phyloP scores from a whole-genome alignment of 2,888 invertebrate genomes.

The Metalampra italica region DNA sequence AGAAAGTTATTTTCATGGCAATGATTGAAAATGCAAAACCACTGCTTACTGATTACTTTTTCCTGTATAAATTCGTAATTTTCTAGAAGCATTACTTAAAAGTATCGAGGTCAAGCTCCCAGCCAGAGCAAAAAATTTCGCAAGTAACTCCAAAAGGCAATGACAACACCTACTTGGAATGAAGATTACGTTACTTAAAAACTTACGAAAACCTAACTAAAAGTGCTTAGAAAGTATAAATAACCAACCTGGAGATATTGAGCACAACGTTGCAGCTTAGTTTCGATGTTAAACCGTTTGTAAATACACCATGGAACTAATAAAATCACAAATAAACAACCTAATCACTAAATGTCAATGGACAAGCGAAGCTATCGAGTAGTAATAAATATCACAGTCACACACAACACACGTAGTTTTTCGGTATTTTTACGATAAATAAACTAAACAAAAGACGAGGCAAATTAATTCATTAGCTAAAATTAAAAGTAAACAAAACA shows the following conservation, averaged over 20 bases:
- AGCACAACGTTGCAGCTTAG: not conserved
- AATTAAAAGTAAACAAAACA: slow-evolving; percentile 33
- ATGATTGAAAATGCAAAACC: not conserved
- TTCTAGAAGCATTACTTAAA: not conserved
- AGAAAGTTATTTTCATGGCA: too few species aligned
- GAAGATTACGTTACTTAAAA: slow-evolving; percentile 7
- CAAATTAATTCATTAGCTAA: slow-evolving; percentile 1
- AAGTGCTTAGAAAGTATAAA: not conserved
- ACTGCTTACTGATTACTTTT: not conserved
- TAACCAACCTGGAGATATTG: not conserved
- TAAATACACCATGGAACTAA: slow-evolving; percentile 10
- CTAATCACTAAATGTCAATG: slow-evolving; percentile 15
- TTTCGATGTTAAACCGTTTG: not conserved
- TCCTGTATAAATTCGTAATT: not conserved
- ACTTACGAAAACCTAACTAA: slow-evolving; percentile 11
- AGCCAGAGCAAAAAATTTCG: slow-evolving; percentile 39
- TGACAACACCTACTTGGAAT: slow-evolving; percentile 21
- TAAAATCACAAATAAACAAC: slow-evolving; percentile 33
- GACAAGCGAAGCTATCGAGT: slow-evolving; percentile 6
- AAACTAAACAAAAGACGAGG: slow-evolving; percentile 37
- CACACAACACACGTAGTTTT: slow-evolving; percentile 33
- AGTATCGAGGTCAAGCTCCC: slow-evolving; percentile 42
- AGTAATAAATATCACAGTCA: slow-evolving; percentile 37
- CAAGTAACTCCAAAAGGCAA: slow-evolving; percentile 46
- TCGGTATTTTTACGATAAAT: not conserved